phyloP scores from a whole-genome alignment of 2,888 invertebrate species.

The Pilophorus perplexus region DNA sequence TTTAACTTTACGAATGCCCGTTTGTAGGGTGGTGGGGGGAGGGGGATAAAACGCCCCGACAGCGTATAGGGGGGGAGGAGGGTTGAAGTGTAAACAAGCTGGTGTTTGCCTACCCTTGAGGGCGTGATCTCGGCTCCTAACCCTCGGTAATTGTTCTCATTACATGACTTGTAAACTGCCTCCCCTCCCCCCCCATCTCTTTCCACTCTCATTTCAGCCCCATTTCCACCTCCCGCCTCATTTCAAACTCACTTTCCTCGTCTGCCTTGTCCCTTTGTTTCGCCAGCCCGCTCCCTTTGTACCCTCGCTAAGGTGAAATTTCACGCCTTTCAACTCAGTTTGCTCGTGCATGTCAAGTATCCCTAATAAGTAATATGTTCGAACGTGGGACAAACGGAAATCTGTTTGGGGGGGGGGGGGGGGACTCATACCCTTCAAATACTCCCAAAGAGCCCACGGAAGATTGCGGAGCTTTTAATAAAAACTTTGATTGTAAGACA shows the following conservation, averaged over 20 bases:
- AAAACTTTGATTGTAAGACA: too few species aligned
- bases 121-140: conserved; percentile 15
- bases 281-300: not conserved
- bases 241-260: conserved; percentile 10
- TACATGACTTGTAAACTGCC: conserved; percentile 41
- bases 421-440: too few species aligned
- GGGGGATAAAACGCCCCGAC: conserved; percentile 37
- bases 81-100: conserved; percentile 27
- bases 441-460: too few species aligned
- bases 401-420: too few species aligned
- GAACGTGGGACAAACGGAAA: too few species aligned
- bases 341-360: too few species aligned
- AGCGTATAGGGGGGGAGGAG: conserved; percentile 11
- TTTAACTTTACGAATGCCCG: too few species aligned
- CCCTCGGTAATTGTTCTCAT: conserved; percentile 46
- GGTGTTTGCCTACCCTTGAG: conserved; percentile 11
- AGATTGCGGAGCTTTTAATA: too few species aligned
- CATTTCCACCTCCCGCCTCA: not conserved
- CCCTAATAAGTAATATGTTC: too few species aligned
- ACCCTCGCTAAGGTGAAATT: too few species aligned
- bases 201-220: not conserved
- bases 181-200: not conserved
- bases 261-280: not conserved
- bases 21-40: conserved; percentile 43
- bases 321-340: too few species aligned